These are phyloP conservation scores for Halictus ligatus DNA, from an alignment of 2,888 invertebrate genomes.

Conservation along the genomic window DNA sequence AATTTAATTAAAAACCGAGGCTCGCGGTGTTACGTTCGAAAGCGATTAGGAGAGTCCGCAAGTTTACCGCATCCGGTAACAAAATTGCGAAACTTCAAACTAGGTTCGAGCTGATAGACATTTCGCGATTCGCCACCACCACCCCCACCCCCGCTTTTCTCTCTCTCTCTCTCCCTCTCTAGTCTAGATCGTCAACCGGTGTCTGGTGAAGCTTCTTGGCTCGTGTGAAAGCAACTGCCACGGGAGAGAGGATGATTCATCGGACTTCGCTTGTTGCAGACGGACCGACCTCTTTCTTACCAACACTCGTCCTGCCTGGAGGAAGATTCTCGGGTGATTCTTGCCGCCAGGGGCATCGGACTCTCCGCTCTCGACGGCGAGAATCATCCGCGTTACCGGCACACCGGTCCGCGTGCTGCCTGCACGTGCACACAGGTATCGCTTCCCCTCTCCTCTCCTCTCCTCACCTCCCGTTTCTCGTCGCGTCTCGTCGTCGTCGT, in stretches of 20 bases:
- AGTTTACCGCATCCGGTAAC: neutral
- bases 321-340: neutral
- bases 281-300: slow-evolving; percentile 63
- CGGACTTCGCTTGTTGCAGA: slow-evolving; percentile 66
- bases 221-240: slow-evolving; percentile 48
- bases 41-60: neutral
- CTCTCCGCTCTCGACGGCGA: neutral
- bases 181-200: neutral
- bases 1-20: slow-evolving; percentile 8
- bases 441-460: slow-evolving; percentile 12
- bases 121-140: neutral
- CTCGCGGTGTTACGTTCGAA: neutral
- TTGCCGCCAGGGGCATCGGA: neutral
- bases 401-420: slow-evolving; percentile 10
- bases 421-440: slow-evolving; percentile 24
- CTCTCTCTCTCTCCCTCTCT: neutral
- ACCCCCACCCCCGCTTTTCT: neutral
- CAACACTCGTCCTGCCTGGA: slow-evolving; percentile 33
- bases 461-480: slow-evolving; percentile 3
- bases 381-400: slow-evolving; percentile 4
- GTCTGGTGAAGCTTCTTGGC: neutral
- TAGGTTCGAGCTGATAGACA: neutral
- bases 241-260: slow-evolving; percentile 68
- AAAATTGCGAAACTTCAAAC: neutral
- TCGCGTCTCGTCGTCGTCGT: slow-evolving; percentile 9